Evolutionary conservation across 2,113 vertebrate genomes (phyloP).

Genomic region (Ictidomys tridecemlineatus): DNA sequence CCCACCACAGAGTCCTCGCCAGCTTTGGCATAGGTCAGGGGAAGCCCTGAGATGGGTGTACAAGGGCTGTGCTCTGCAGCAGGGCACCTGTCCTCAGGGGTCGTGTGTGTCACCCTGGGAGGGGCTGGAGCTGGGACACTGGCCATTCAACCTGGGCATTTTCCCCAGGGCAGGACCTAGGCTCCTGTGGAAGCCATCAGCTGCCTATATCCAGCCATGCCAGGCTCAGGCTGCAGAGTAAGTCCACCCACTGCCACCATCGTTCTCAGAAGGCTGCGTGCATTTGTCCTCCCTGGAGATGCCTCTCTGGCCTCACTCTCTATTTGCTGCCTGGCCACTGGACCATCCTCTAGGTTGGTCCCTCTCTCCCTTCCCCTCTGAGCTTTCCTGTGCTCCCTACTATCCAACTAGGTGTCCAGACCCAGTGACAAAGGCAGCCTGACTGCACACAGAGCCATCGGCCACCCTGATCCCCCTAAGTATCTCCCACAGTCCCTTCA

Average conservation of each 20-base stretch:
- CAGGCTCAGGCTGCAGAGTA: too few species aligned
- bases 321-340: too few species aligned
- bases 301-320: not conserved
- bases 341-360: too few species aligned
- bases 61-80: too few species aligned
- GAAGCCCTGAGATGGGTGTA: too few species aligned
- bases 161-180: not conserved
- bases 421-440: not conserved
- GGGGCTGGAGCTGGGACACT: not conserved
- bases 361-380: too few species aligned
- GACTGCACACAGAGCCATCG: not conserved
- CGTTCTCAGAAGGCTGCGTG: not conserved
- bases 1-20: too few species aligned
- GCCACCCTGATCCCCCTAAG: not conserved
- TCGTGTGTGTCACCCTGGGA: not conserved
- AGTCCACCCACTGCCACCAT: not conserved
- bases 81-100: not conserved
- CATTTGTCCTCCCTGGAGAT: fast-evolving
- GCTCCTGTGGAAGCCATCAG: not conserved
- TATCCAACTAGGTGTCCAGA: not conserved
- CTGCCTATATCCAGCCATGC: too few species aligned
- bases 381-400: not conserved
- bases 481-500: too few species aligned
- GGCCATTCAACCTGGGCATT: not conserved
- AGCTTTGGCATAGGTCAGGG: too few species aligned